phyloP scores from a whole-genome alignment of 1,140 invertebrate species.

The Adelges cooleyi region DNA sequence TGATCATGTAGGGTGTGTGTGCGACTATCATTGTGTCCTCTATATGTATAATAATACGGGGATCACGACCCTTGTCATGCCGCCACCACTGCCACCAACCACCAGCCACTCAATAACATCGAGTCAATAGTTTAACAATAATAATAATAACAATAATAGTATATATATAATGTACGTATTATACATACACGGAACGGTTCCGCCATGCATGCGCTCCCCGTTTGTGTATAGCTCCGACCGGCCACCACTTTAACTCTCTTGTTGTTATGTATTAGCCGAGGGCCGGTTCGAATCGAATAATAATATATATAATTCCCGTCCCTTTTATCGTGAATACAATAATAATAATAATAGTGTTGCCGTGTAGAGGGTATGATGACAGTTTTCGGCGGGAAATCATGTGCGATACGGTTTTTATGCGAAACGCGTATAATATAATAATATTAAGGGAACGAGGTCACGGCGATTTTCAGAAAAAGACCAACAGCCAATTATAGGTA shows the following conservation, averaged over 20 bases:
- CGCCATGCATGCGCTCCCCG: neutral
- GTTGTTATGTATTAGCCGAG: slow-evolving; percentile 1
- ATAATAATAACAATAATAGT: slow-evolving; percentile 15
- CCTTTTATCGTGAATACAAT: neutral
- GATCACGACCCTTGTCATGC: neutral
- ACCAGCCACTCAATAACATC: slow-evolving; percentile 19
- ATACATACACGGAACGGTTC: no score
- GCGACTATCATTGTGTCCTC: slow-evolving; percentile 1
- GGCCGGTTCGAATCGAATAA: slow-evolving; percentile 1
- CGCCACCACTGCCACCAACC: neutral
- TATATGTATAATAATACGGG: no score
- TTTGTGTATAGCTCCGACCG: neutral
- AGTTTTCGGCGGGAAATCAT: no score
- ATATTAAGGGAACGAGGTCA: no score
- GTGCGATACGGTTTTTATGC: no score
- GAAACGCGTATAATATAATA: no score
- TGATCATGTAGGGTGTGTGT: neutral
- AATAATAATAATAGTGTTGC: no score
- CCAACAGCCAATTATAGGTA: no score
- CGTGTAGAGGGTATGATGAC: no score
- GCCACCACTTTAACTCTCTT: neutral
- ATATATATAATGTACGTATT: slow-evolving; percentile 1
- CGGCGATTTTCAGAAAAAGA: no score
- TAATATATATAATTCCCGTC: neutral
- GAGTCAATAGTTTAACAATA: slow-evolving; percentile 22